Base-by-base conservation (phyloP, 2,888 invertebrate species). In the Trachelus stipa region DNA sequence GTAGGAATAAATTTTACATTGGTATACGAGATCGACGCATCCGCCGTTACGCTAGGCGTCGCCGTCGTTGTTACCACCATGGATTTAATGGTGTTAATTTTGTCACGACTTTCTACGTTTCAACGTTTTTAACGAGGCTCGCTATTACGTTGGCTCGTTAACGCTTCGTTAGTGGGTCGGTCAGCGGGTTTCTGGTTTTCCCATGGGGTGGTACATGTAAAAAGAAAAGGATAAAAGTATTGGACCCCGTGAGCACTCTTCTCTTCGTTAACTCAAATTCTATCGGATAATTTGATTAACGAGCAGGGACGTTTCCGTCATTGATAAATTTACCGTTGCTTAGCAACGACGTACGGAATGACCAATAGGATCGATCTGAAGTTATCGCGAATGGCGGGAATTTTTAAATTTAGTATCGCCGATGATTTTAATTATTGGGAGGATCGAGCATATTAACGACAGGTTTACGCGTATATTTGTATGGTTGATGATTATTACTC, bases 101-200 rank as follows among this genome's bases (percentile, higher is more conserved):
- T 73, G 73, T 68, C 69, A 69, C 71, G 71, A 76, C 73, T 78
- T 76, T 76, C 76, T 68, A 23, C 77, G 75, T 79, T 86, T 78
- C 76, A 73, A 75, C 71, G 81, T 73, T 79, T 82, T 85, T 86
- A 85, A 85, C 84, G 56, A 56, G 56, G 82, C 80, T 74, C 80
- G 82, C 74, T 77, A 75, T 79, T 76, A 79, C 79, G 75, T 15
- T 73, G 77, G 79, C 80, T 85, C 82, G 85, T 86, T 86, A 85
- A 84, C 81, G 79, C 81, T 80, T 83, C 82, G 83, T 85, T 83
- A 85, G 82, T 80, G 76, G 77, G 77, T 79, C 79, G 80, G 80
- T 83, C 79, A 84, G 75, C 78, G 76, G 23, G 56, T 23, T 23
- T 56, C 56, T 56, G 56, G 56, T 56, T 56, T 56, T 56, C 23